These are phyloP conservation scores for Cheirogaleus medius DNA, from an alignment of 2,113 vertebrate genomes.

Conservation along the genomic window DNA sequence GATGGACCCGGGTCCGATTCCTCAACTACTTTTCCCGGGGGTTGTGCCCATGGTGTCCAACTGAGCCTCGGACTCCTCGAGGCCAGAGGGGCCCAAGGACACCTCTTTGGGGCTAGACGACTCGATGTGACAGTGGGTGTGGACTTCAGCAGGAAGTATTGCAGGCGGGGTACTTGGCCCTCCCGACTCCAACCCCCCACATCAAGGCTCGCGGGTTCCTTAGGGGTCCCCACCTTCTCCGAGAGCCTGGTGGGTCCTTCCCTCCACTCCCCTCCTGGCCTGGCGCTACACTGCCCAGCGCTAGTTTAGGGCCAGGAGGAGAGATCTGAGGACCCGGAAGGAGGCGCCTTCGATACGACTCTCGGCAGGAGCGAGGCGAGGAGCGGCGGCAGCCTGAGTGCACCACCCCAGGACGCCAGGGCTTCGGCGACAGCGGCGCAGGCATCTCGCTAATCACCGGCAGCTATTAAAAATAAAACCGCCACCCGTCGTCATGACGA, in stretches of 20 bases:
- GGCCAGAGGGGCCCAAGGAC: neutral
- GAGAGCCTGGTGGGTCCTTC: neutral
- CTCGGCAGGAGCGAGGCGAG: neutral
- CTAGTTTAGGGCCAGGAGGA: neutral
- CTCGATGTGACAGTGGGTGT: neutral
- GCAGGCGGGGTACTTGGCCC: neutral
- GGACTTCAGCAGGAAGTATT: neutral
- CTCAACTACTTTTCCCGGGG: neutral
- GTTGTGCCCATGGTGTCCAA: neutral
- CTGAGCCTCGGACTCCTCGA: neutral
- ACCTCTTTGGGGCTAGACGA: neutral
- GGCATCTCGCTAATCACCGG: neutral
- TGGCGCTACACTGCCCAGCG: neutral
- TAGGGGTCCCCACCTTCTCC: neutral
- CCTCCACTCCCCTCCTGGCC: neutral
- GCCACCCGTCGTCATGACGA: conserved; percentile 68
- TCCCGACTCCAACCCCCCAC: neutral
- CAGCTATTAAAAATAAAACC: conserved; percentile 79
- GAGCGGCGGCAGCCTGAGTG: neutral
- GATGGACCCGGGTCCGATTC: neutral
- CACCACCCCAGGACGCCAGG: neutral
- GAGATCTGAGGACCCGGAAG: neutral
- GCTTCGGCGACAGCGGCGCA: neutral
- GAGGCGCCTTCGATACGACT: neutral
- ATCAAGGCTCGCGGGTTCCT: neutral